Evolutionary conservation across 2,888 invertebrate genomes (phyloP).

Genomic region (Lagria hirta): DNA sequence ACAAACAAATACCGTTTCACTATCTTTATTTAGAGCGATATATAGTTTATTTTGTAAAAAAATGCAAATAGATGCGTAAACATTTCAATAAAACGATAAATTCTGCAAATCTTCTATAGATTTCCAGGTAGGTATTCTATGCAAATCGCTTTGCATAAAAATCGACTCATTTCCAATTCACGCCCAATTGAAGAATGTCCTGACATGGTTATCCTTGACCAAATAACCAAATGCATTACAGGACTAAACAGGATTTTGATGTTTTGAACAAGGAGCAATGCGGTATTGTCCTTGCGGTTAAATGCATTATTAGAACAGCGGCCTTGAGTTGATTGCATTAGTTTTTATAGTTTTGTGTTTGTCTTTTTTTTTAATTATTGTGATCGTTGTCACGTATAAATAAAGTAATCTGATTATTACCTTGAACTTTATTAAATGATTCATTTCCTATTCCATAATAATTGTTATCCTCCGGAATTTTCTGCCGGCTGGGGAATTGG

Average conservation of each 20-base stretch:
- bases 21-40: too few relatives aligned
- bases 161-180: not conserved
- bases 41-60: too few relatives aligned
- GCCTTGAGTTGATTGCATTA: slow-evolving; percentile 42
- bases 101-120: slow-evolving; percentile 12
- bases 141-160: slow-evolving; percentile 10
- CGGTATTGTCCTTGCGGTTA: slow-evolving; percentile 42
- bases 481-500: too few relatives aligned
- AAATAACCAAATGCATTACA: slow-evolving; percentile 30
- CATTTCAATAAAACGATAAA: slow-evolving; percentile 22
- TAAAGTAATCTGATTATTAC: slow-evolving; percentile 38
- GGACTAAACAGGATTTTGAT: slow-evolving; percentile 43
- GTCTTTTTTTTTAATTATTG: slow-evolving; percentile 34
- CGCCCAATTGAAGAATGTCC: slow-evolving; percentile 16
- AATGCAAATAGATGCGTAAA: too few relatives aligned
- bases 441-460: slow-evolving; percentile 22
- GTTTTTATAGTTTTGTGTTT: slow-evolving; percentile 32
- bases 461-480: slow-evolving; percentile 21
- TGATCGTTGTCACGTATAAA: slow-evolving; percentile 35
- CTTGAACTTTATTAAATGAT: slow-evolving; percentile 43
- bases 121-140: slow-evolving; percentile 21
- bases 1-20: too few relatives aligned
- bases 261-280: slow-evolving; percentile 32
- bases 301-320: slow-evolving; percentile 40
- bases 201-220: slow-evolving; percentile 20